A percentile compares a stretch with the other conserved stretches of the same genome.
These are phyloP conservation scores for Gorsachius magnificus DNA, from an alignment of 2,797 vertebrate species.

Conservation along the genomic window DNA sequence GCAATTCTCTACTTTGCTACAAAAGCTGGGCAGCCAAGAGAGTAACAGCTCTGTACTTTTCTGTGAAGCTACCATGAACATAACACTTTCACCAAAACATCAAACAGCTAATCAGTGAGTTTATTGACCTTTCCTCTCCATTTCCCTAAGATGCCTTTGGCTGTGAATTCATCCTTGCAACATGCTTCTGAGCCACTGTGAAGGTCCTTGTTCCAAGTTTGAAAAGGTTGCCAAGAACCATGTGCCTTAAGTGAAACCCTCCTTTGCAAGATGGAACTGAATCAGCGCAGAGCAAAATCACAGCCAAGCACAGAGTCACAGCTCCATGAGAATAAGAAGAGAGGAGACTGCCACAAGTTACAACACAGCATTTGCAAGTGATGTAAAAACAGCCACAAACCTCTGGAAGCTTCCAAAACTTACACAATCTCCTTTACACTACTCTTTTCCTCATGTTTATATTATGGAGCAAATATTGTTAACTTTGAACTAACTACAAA, in stretches of 20 bases:
- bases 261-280: neutral
- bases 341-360: neutral
- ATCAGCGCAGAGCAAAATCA: neutral
- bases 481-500: neutral
- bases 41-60: neutral
- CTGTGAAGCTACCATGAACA: neutral
- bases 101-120: neutral
- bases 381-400: neutral
- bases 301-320: neutral
- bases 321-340: neutral
- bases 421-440: neutral
- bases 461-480: neutral
- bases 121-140: constrained; percentile 22
- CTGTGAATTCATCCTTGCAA: constrained; percentile 8
- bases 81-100: neutral
- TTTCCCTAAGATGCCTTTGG: constrained; percentile 25
- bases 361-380: neutral
- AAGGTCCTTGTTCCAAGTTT: neutral
- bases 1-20: neutral
- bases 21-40: neutral
- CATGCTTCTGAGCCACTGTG: neutral
- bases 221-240: neutral
- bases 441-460: neutral
- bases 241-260: neutral
- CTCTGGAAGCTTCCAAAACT: neutral